A percentile compares a stretch with the other conserved stretches of the same genome.
phyloP scores from a whole-genome alignment of 2,888 invertebrate genomes.

The Lymantria monacha region DNA sequence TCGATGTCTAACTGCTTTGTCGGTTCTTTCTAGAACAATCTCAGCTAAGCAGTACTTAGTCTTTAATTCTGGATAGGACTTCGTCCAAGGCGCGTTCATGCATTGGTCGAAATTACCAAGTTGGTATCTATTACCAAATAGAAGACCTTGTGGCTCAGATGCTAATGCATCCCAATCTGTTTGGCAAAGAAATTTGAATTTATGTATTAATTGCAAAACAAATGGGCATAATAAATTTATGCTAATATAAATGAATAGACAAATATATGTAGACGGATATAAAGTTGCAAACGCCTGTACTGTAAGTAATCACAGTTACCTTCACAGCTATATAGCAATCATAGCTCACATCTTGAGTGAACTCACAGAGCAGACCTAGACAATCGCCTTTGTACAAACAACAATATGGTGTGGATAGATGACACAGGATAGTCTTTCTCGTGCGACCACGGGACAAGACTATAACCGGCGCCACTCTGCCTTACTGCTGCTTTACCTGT shows the following conservation, averaged over 20 bases:
- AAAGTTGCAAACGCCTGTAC: too few species aligned
- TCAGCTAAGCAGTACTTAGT: constrained; percentile 77
- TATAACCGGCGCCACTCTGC: too few species aligned
- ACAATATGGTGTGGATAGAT: too few species aligned
- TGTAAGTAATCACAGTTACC: too few species aligned
- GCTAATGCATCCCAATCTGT: constrained; percentile 85
- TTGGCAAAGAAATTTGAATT: constrained; percentile 12
- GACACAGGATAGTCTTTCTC: too few species aligned
- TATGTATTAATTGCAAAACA: neutral
- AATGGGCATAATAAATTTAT: neutral
- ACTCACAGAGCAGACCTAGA: too few species aligned
- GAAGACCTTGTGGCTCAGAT: constrained; percentile 79
- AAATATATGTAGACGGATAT: neutral
- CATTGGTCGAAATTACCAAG: constrained; percentile 85
- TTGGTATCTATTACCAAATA: constrained; percentile 81
- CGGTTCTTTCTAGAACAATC: constrained; percentile 61
- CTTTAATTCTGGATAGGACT: constrained; percentile 49
- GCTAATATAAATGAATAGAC: neutral
- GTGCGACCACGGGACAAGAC: too few species aligned
- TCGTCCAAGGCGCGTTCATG: constrained; percentile 58
- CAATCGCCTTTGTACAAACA: too few species aligned
- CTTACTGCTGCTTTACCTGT: too few species aligned
- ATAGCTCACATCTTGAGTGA: too few species aligned
- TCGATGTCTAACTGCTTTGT: constrained; percentile 43
- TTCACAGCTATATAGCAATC: too few species aligned